Evolutionary conservation across 2,888 invertebrate genomes (phyloP).

Genomic region (Coelogynopora nodosa): DNA sequence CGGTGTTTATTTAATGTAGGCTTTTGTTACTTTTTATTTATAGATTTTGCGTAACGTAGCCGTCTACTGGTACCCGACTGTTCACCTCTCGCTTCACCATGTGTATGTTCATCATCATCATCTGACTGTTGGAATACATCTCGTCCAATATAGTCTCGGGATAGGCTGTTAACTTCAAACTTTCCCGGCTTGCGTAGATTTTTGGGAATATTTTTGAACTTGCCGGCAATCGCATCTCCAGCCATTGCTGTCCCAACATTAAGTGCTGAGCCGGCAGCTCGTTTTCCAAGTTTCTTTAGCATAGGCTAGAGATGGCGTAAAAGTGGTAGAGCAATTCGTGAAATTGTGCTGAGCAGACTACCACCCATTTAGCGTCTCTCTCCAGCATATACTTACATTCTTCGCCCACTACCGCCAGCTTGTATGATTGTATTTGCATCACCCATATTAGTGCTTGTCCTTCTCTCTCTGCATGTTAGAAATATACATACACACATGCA

Average conservation of each 20-base stretch:
- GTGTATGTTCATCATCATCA: not conserved
- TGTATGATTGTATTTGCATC: not conserved
- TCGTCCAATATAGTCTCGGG: not conserved
- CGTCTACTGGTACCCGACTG: no score
- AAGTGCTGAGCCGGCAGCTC: not conserved
- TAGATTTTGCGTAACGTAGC: no score
- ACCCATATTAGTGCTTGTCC: no score
- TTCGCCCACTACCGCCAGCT: no score
- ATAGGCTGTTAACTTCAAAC: not conserved
- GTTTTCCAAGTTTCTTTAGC: not conserved
- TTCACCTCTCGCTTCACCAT: no score
- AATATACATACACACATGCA: no score
- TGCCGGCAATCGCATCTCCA: not conserved
- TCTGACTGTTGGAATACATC: not conserved
- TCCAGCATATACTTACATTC: not conserved
- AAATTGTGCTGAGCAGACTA: not conserved
- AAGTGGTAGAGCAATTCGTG: not conserved
- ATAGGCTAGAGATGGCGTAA: not conserved
- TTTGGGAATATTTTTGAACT: not conserved
- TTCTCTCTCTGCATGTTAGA: no score
- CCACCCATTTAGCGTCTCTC: not conserved
- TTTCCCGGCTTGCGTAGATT: not conserved
- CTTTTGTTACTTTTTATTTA: no score
- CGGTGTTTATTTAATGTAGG: no score
- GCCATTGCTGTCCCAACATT: not conserved